Conservation (phyloP, 2,113 vertebrate species). For the Hydrolagus affinis region DNA sequence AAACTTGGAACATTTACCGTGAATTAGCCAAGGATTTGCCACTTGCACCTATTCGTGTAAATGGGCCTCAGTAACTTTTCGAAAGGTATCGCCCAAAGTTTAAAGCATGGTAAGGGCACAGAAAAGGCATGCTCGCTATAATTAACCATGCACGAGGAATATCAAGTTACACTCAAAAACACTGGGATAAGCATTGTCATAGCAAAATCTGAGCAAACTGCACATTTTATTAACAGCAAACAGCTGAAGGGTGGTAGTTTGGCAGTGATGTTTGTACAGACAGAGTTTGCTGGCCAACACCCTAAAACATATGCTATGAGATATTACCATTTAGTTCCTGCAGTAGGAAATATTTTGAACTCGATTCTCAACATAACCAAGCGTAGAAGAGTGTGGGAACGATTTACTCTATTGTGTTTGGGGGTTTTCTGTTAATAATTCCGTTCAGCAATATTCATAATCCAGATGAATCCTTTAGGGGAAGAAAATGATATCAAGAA, state of each 20-base stretch:
- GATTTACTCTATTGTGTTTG: too few relatives aligned
- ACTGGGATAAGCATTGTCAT: neutral
- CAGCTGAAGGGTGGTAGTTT: neutral
- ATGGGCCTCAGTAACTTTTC: neutral
- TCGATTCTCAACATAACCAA: neutral
- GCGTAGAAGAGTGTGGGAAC: neutral
- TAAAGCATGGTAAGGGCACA: neutral
- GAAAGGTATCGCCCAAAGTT: neutral
- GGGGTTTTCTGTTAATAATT: too few relatives aligned
- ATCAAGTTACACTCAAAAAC: neutral
- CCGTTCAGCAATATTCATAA: too few relatives aligned
- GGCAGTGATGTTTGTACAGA: neutral
- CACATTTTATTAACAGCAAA: constrained; percentile 8
- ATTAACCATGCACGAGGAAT: too few relatives aligned
- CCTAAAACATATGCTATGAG: neutral
- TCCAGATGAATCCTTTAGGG: too few relatives aligned
- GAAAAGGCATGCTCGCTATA: neutral
- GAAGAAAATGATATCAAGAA: neutral
- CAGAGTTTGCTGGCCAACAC: neutral
- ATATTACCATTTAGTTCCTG: neutral
- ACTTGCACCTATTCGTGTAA: neutral
- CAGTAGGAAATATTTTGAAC: neutral
- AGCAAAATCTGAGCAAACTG: neutral
- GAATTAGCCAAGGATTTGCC: neutral
- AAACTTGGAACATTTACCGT: neutral